Evolutionary conservation across 2,888 invertebrate species (phyloP), one percentile per base, ranked within the genome.

Genomic region (Andrena minutula): DNA sequence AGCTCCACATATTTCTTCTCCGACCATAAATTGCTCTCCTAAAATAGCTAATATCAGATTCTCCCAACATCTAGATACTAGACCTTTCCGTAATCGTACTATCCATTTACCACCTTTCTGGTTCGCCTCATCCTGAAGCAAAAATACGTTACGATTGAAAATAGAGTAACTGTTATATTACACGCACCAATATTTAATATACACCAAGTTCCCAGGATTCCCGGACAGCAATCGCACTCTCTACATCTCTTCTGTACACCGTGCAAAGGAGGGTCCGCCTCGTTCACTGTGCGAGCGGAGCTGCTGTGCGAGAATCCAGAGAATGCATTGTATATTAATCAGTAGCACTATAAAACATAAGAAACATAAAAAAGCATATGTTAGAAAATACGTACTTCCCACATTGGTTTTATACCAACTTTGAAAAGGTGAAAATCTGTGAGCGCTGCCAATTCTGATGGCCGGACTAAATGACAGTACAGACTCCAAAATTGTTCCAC

Each of bases 401-500:
- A 99, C 98, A 99, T 99, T 28, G 99, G 99, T 94, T 98, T 98
- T 91, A 99, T 99, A 89, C 99, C 99, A 91, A 98, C 96, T 95
- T 99, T 99, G 94, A 99, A 99, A 82, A 99, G 95, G 94, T 99
- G 99, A 92, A 99, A 96, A 94, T 99, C 99, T 91, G 98, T 96
- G 91, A 98, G 98, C 23, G 98, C 97, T 60, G 97, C 97, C 90
- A 99, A 95, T 91, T 99, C 98, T 76, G 97, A 96, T 69, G 99
- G 98, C 91, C 99, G 96, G 87, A 97, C 96, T 91, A 99, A 95
- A 94, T 99, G 99, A 93, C 98, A 96, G 95, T 99, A 99, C 82
- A 98, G 95, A 51, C 97, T 96, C 99, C 99, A 99, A 96, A 99
- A 99, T 95, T 99, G 99, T 94, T 99, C 99, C 83, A 99, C 99